Evolutionary conservation across 2,113 vertebrate genomes (phyloP).

Genomic region (Ceyx margarethae): DNA sequence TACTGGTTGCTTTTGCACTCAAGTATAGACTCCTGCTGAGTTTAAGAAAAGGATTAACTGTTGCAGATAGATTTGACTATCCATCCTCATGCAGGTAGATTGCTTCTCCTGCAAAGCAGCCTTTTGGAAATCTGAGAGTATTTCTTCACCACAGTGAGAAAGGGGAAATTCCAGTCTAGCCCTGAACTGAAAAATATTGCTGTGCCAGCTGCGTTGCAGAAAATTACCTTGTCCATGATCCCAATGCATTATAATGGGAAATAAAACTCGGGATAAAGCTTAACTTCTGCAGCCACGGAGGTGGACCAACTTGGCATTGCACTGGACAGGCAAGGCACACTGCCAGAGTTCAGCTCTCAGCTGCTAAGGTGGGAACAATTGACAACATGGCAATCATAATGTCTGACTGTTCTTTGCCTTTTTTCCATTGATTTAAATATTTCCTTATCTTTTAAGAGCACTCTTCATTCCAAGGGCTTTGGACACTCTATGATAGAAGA

Average conservation of each 20-base stretch:
- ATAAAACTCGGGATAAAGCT: not conserved
- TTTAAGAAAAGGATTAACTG: not conserved
- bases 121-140: not conserved
- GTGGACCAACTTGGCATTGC: not conserved
- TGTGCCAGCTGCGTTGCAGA: not conserved
- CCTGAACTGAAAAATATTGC: not conserved
- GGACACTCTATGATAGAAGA: not conserved
- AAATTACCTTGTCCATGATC: not conserved
- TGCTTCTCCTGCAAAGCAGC: not conserved
- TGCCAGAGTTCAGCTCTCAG: not conserved
- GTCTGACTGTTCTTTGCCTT: not conserved
- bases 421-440: not conserved
- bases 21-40: not conserved
- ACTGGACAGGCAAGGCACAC: rapidly evolving
- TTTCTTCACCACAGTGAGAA: not conserved
- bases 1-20: not conserved
- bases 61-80: not conserved
- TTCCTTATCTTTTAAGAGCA: not conserved
- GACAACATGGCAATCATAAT: not conserved
- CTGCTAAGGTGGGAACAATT: not conserved
- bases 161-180: not conserved
- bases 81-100: not conserved
- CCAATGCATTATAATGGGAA: not conserved
- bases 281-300: not conserved
- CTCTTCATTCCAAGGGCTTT: not conserved